Percentiles rank a stretch among this genome's conserved stretches.
Evolutionary conservation across 2,888 invertebrate species (phyloP).

Genomic region (Aphrophora alni): DNA sequence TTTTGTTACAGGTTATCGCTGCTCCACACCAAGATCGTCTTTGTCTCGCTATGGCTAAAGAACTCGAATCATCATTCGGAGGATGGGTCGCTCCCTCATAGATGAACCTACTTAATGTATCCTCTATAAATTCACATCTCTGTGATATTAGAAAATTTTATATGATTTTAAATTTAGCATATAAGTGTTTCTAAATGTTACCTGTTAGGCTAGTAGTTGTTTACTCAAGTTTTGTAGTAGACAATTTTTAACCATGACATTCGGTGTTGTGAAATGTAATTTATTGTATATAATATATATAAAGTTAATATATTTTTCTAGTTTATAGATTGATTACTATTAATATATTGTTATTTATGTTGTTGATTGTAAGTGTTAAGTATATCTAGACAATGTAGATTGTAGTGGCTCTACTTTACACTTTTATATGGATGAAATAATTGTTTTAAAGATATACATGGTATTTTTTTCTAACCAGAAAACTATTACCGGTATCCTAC

Average conservation of each 20-base stretch:
- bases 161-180: not conserved
- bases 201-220: not conserved
- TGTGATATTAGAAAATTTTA: not conserved
- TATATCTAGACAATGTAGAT: not conserved
- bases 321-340: not conserved
- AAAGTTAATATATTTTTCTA: not conserved
- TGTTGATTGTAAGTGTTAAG: not conserved
- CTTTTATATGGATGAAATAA: not conserved
- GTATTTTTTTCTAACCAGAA: not conserved
- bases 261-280: not conserved
- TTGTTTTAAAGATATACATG: not conserved
- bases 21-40: constrained; percentile 78
- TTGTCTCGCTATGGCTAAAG: constrained; percentile 79
- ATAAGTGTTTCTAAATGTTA: not conserved
- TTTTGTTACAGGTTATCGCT: constrained; percentile 76
- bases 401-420: not conserved
- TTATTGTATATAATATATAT: not conserved
- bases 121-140: not conserved
- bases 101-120: not conserved
- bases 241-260: not conserved
- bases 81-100: constrained; percentile 74
- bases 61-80: constrained; percentile 78
- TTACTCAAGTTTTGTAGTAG: too few species aligned
- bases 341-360: not conserved
- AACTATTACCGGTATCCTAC: too few species aligned